phyloP scores from a whole-genome alignment of 1,140 invertebrate genomes.

The Caenorhabditis inopinata region DNA sequence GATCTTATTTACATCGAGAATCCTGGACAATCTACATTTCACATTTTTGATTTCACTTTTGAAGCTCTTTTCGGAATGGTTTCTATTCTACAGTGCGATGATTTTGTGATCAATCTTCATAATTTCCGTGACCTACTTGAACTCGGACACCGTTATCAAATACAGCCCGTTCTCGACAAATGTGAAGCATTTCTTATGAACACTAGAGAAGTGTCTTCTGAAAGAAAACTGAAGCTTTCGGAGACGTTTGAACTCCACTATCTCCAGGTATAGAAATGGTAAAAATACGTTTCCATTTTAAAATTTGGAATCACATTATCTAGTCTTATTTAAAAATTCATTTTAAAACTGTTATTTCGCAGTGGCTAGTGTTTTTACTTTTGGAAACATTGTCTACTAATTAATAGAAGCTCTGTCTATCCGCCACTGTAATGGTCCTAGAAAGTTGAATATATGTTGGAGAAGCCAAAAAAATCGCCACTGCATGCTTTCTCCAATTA shows the following conservation, averaged over 20 bases:
- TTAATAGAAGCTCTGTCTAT: too few species aligned
- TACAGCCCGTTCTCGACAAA: background rate
- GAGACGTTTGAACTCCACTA: background rate
- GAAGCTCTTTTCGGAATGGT: background rate
- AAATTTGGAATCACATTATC: too few species aligned
- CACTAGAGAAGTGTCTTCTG: background rate
- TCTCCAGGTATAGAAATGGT: background rate
- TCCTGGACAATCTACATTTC: background rate
- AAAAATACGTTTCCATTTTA: too few species aligned
- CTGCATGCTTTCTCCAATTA: too few species aligned
- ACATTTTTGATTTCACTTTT: background rate
- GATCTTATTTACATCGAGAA: background rate
- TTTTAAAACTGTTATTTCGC: too few species aligned
- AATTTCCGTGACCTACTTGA: background rate
- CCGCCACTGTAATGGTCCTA: too few species aligned
- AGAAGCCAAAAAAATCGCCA: too few species aligned
- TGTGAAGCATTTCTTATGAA: slow-evolving; percentile 3
- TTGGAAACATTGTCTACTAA: too few species aligned
- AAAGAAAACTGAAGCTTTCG: slow-evolving; percentile 6
- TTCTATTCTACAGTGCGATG: background rate
- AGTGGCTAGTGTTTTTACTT: too few species aligned
- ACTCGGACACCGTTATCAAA: background rate
- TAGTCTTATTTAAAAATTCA: too few species aligned
- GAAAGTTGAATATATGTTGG: too few species aligned
- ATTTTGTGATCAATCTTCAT: background rate